phyloP scores from a whole-genome alignment of 2,113 vertebrate species.

The Mesitornis unicolor region DNA sequence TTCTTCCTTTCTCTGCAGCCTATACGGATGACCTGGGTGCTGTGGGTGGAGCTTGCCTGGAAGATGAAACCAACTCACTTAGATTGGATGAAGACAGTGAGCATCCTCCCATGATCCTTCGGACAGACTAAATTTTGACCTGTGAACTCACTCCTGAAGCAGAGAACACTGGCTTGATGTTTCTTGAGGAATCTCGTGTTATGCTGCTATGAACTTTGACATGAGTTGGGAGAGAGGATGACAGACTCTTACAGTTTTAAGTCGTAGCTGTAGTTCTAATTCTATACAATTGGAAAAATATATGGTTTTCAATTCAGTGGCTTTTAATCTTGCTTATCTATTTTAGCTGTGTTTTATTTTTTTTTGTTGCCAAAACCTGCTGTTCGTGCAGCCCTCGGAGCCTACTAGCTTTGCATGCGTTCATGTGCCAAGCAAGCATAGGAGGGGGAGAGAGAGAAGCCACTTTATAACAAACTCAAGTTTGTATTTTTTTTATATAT shows the following conservation, averaged over 20 bases:
- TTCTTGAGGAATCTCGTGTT: conserved; percentile 76
- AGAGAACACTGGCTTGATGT: conserved; percentile 69
- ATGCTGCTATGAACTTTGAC: conserved; percentile 88
- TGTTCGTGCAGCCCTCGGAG: conserved; percentile 70
- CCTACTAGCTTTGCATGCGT: conserved; percentile 91
- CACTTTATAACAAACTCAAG: conserved; percentile 35
- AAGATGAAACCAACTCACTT: conserved; percentile 87
- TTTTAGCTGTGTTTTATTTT: conserved; percentile 67
- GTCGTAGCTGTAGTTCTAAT: conserved; percentile 78
- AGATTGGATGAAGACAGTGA: conserved; percentile 94
- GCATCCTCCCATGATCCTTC: conserved; percentile 95
- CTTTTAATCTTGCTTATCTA: conserved; percentile 76
- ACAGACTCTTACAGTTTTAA: conserved; percentile 74
- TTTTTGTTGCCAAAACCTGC: conserved; percentile 76
- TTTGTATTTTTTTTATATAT: conserved; percentile 49
- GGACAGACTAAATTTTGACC: conserved; percentile 84
- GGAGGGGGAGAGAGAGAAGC: conserved; percentile 56
- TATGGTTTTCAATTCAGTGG: conserved; percentile 70
- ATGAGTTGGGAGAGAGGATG: conserved; percentile 75
- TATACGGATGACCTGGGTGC: conserved; percentile 93
- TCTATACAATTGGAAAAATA: conserved; percentile 69
- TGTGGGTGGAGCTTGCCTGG: conserved; percentile 85
- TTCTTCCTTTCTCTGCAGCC: conserved; percentile 73
- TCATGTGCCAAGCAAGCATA: conserved; percentile 86
- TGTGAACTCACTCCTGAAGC: conserved; percentile 62